phyloP scores from a whole-genome alignment of 2,797 vertebrate genomes.

The Astyanax mexicanus region DNA sequence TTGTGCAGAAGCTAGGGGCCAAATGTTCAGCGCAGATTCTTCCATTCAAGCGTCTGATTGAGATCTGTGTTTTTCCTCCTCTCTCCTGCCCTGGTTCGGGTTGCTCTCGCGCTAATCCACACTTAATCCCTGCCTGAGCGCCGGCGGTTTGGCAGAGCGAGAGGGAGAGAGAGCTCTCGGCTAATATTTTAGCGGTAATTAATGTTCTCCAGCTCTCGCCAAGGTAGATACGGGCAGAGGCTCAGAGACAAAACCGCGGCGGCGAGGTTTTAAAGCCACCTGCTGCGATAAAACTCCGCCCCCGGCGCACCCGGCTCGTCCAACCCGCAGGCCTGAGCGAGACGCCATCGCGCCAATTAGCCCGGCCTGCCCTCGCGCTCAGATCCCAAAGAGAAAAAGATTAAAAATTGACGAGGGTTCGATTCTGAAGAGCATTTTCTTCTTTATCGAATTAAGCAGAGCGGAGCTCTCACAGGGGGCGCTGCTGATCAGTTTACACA shows the following conservation, averaged over 20 bases:
- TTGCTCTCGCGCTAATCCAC: slow-evolving; percentile 15
- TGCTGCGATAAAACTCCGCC: neutral
- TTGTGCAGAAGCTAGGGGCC: neutral
- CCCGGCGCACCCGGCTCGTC: neutral
- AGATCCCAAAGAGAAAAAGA: too few species aligned
- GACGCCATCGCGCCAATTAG: neutral
- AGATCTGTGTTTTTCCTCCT: neutral
- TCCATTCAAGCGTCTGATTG: neutral
- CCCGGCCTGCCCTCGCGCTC: neutral
- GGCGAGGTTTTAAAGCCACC: neutral
- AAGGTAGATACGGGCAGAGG: slow-evolving; percentile 48
- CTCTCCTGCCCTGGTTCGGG: neutral
- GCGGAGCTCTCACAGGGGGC: too few species aligned
- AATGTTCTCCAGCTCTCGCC: slow-evolving; percentile 30
- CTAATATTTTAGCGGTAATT: slow-evolving; percentile 47
- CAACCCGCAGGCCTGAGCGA: neutral
- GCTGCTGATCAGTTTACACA: too few species aligned
- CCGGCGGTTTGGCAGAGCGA: slow-evolving; percentile 8
- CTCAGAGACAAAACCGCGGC: slow-evolving; percentile 50
- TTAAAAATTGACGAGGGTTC: too few species aligned
- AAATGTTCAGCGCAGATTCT: neutral
- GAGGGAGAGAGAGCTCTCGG: slow-evolving; percentile 10
- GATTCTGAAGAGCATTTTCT: too few species aligned
- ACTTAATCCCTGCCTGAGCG: slow-evolving; percentile 30
- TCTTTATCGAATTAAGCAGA: too few species aligned